Evolutionary conservation across 2,113 vertebrate genomes (phyloP), one percentile per base, ranked within the genome.

Genomic region (Laterallus jamaicensis): DNA sequence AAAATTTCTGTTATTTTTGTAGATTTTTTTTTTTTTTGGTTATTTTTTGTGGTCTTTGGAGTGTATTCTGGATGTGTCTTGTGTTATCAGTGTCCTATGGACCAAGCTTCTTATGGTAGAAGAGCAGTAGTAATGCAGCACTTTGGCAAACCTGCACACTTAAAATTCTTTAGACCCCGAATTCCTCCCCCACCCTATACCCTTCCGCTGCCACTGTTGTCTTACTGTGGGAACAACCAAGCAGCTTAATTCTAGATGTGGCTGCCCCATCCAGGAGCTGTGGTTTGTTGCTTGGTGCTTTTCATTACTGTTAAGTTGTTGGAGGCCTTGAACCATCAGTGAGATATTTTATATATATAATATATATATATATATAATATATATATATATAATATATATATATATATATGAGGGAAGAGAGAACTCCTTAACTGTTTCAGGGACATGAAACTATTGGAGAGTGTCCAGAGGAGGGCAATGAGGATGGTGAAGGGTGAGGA

Each of bases 101-200:
- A 42, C 35, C 12, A 37, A 64, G 19, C 17, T 39, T 32, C 32
- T 35, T 79, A 55, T 5, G 19, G 59, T 1, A 3, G 15, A 12
- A 15, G 37, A 86, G 21, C 28, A 69, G 70, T 9, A 81, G 18
- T 54, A 88, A 74, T 25, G 50, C 12, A 73, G 24, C 47, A 56
- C 18, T 77, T 19, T 77, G 40, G 16, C 31, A 86, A 63, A 62
- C 35, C 6, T 40, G 26, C 4, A 5, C 15, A 12, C 15, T 62
- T 79, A 39, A 52, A 10, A 25, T 44, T 37, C 17, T 55, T 39
- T 18, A 28, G 8, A 22, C 74, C 15, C 18, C 13, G 9, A 37
- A 2, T 67, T 81, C 29, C 12, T 83, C 5, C 28, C 25, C 4
- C 5, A 37, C 5, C 5, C 5, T 0, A 0, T 40, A 29, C 11